A percentile compares a stretch with the other conserved stretches of the same genome.
Evolutionary conservation across 2,888 invertebrate species (phyloP).

Genomic region (Lepidocyrtinus sp.): DNA sequence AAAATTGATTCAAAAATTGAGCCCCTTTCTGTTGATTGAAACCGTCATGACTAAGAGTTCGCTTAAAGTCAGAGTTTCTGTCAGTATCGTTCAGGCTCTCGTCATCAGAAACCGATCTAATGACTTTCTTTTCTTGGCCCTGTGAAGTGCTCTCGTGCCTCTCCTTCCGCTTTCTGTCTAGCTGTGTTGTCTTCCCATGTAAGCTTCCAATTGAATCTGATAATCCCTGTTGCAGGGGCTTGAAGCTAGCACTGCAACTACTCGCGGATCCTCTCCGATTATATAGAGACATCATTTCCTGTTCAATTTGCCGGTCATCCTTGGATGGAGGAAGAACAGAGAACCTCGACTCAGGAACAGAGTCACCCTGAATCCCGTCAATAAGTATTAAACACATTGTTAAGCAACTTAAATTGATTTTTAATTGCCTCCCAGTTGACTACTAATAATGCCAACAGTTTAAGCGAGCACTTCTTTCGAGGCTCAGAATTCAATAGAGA

Average conservation of each 20-base stretch:
- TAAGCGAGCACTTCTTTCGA: too few relatives aligned
- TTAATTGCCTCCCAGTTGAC: not conserved
- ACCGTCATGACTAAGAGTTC: conserved; percentile 61
- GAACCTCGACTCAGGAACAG: conserved; percentile 64
- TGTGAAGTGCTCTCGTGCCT: conserved; percentile 77
- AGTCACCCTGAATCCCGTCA: conserved; percentile 53
- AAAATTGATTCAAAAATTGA: conserved; percentile 16
- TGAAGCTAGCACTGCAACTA: conserved; percentile 15
- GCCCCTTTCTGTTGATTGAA: conserved; percentile 42
- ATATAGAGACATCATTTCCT: conserved; percentile 33
- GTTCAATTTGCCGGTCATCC: conserved; percentile 40
- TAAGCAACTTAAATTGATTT: not conserved
- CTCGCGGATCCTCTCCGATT: conserved; percentile 32
- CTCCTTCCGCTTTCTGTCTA: conserved; percentile 77
- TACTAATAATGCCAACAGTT: too few relatives aligned
- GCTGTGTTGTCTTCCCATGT: conserved; percentile 51
- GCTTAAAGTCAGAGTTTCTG: conserved; percentile 52
- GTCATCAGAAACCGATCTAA: conserved; percentile 65
- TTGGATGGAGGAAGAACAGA: conserved; percentile 42
- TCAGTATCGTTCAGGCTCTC: conserved; percentile 57
- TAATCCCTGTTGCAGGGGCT: conserved; percentile 24
- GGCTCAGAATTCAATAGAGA: too few relatives aligned
- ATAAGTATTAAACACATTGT: conserved; percentile 38
- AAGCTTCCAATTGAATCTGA: conserved; percentile 48
- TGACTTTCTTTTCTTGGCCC: conserved; percentile 77